Conservation (phyloP, 1,140 invertebrate species). For the Yoshiicerus persimilis region DNA sequence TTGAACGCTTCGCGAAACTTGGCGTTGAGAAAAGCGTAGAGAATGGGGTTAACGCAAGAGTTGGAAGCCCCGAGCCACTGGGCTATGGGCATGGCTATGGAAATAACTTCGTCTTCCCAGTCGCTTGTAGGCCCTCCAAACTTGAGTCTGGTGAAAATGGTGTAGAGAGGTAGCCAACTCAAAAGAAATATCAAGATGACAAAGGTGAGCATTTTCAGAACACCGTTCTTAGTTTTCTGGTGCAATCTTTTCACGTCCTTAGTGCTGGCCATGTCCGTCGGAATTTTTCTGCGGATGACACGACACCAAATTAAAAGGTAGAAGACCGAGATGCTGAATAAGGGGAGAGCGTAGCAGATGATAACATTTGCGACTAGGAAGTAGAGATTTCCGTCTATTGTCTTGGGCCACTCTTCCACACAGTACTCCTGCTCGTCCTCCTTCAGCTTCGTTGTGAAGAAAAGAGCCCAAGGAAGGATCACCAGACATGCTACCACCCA, state of each 20-base stretch:
- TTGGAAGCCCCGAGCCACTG: slow-evolving; percentile 67
- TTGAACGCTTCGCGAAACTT: slow-evolving; percentile 68
- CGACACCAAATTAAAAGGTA: slow-evolving; percentile 60
- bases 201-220: slow-evolving; percentile 66
- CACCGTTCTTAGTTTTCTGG: slow-evolving; percentile 56
- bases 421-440: slow-evolving; percentile 46
- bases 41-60: slow-evolving; percentile 58
- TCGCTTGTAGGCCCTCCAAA: slow-evolving; percentile 36
- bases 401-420: slow-evolving; percentile 57
- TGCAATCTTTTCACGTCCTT: slow-evolving; percentile 48
- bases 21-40: slow-evolving; percentile 68
- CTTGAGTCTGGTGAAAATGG: slow-evolving; percentile 57
- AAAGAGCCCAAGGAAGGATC: slow-evolving; percentile 63
- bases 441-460: slow-evolving; percentile 49
- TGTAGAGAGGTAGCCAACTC: slow-evolving; percentile 68
- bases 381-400: slow-evolving; percentile 56
- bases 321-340: slow-evolving; percentile 59
- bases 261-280: slow-evolving; percentile 53
- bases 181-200: slow-evolving; percentile 65
- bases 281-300: slow-evolving; percentile 52
- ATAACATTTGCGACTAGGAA: slow-evolving; percentile 63
- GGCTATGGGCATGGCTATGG: slow-evolving; percentile 60
- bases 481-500: slow-evolving; percentile 61
- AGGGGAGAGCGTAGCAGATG: slow-evolving; percentile 61
- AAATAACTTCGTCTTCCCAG: slow-evolving; percentile 52